These are phyloP conservation scores for Trichopoda pennipes DNA, from an alignment of 2,888 invertebrate genomes.

Conservation along the genomic window DNA sequence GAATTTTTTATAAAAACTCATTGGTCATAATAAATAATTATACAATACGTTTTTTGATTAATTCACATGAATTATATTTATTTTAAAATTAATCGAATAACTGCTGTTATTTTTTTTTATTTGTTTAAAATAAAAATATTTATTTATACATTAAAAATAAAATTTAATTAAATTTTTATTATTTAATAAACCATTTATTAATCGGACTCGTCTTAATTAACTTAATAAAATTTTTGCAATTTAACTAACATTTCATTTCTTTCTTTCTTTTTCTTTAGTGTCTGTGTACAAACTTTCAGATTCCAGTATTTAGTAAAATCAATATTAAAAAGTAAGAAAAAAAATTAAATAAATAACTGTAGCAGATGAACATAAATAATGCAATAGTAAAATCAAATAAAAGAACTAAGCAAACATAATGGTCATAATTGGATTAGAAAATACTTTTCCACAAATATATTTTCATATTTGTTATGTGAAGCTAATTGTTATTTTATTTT, in stretches of 20 bases:
- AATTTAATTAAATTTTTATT: too few relatives aligned
- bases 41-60: too few relatives aligned
- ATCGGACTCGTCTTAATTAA: too few relatives aligned
- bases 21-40: too few relatives aligned
- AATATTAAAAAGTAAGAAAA: slow-evolving; percentile 39
- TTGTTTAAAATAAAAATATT: too few relatives aligned
- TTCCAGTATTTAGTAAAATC: slow-evolving; percentile 29
- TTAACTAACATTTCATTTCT: background rate
- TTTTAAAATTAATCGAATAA: too few relatives aligned
- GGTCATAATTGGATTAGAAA: slow-evolving; percentile 62
- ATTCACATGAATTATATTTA: too few relatives aligned
- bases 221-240: background rate
- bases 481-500: background rate
- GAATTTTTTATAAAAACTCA: too few relatives aligned
- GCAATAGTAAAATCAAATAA: slow-evolving; percentile 51
- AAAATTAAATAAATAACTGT: slow-evolving; percentile 7
- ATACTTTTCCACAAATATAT: slow-evolving; percentile 2
- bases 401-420: slow-evolving; percentile 34
- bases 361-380: slow-evolving; percentile 12
- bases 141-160: too few relatives aligned
- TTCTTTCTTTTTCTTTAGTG: background rate
- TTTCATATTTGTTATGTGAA: background rate
- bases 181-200: too few relatives aligned
- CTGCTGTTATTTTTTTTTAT: too few relatives aligned
- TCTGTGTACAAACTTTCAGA: slow-evolving; percentile 30